Conservation (phyloP, 2,888 invertebrate species). For the Macrophya annulata region DNA sequence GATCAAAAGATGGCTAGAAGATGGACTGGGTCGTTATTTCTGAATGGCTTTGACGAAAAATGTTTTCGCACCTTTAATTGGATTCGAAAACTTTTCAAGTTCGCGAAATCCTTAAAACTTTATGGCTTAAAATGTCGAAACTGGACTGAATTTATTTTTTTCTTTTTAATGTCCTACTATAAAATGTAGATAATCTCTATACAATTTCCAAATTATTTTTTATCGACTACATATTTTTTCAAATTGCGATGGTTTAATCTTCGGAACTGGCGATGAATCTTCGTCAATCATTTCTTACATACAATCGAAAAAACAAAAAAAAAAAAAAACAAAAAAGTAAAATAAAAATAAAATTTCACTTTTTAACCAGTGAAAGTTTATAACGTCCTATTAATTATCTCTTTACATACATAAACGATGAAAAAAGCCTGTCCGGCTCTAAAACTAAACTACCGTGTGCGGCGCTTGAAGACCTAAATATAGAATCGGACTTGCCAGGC, state of each 20-base stretch:
- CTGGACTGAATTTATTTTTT: too few relatives aligned
- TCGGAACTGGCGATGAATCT: neutral
- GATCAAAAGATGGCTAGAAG: neutral
- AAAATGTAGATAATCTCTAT: too few relatives aligned
- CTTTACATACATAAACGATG: neutral
- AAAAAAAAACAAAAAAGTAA: neutral
- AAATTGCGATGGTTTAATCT: neutral
- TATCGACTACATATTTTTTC: too few relatives aligned
- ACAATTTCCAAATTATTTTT: too few relatives aligned
- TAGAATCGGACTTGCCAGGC: slow-evolving; percentile 23
- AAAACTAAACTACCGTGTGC: neutral
- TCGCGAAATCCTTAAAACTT: neutral
- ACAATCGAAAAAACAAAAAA: neutral
- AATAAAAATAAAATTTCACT: neutral
- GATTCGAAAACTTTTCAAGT: neutral
- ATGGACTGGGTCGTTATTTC: neutral
- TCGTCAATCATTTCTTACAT: neutral
- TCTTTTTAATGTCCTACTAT: too few relatives aligned
- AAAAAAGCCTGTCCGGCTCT: slow-evolving; percentile 18
- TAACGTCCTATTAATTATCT: neutral
- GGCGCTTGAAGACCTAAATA: neutral
- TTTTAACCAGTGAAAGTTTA: neutral
- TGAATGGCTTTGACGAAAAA: neutral
- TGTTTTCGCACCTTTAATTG: neutral
- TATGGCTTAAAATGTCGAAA: neutral